Percentiles rank a stretch among this genome's conserved stretches.
Evolutionary conservation across 2,113 vertebrate genomes (phyloP).

Genomic region (Ifrita kowaldi): DNA sequence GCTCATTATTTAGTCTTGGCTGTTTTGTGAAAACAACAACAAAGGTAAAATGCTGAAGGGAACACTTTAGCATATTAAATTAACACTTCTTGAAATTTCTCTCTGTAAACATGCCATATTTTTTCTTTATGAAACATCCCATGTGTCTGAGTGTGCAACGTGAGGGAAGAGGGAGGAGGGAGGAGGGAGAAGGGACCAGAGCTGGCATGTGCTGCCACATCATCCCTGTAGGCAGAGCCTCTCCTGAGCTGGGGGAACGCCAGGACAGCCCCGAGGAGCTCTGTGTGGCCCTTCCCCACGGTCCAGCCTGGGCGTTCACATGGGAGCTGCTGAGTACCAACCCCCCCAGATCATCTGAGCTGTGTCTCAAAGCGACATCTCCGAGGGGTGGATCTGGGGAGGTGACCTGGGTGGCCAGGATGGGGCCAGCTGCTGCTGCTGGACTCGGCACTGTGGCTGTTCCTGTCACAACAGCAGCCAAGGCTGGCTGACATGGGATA

Average conservation of each 20-base stretch:
- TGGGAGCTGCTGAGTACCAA: rapidly evolving
- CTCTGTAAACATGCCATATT: constrained; percentile 78
- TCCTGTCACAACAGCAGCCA: not conserved
- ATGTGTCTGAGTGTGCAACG: not conserved
- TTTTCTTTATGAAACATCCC: constrained; percentile 73
- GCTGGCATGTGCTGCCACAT: not conserved
- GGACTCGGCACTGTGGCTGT: not conserved
- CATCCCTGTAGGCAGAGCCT: not conserved
- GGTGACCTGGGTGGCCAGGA: too few species aligned
- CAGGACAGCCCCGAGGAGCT: not conserved
- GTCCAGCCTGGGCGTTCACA: rapidly evolving
- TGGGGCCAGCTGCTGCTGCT: not conserved
- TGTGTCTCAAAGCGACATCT: not conserved
- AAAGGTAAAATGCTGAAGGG: constrained; percentile 80
- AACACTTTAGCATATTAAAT: constrained; percentile 83
- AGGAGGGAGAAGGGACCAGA: constrained; percentile 48
- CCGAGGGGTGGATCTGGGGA: not conserved
- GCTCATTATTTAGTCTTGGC: constrained; percentile 92
- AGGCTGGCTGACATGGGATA: not conserved
- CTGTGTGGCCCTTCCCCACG: rapidly evolving
- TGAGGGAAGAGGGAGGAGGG: constrained; percentile 10
- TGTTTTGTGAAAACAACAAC: constrained; percentile 84
- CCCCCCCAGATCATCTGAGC: not conserved
- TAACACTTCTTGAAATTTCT: constrained; percentile 81
- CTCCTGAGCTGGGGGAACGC: rapidly evolving